Evolutionary conservation across 2,113 vertebrate species (phyloP), one percentile per base, ranked within the genome.

Genomic region (Epinephelus lanceolatus): DNA sequence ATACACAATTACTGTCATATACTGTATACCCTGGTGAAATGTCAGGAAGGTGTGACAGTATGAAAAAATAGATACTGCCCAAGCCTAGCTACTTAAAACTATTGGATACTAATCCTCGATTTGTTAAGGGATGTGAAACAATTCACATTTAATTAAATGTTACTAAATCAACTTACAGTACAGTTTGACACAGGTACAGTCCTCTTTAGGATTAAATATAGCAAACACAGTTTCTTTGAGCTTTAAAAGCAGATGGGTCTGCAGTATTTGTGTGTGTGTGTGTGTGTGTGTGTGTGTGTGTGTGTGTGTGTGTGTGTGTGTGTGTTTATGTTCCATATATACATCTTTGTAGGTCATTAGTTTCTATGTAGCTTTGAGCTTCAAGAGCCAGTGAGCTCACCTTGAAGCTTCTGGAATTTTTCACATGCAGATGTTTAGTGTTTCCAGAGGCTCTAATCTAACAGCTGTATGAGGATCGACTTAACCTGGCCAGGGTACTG

Each of bases 241-340:
- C 33, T 53, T 67, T 3, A 45, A 27, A 55, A 10, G 18, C 30
- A 55, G 30, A 33, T 4, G 0, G 19, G 15, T 25, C 21, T 63
- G 33, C 49, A 18, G 30, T 11, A 3, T 51, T 4, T 5, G 1
- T 17, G 40, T 30, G 30, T 30, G 30, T 5, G 1, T 17, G 40
- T 51, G 14, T 52, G 71, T 57, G n/a, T n/a, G n/a, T n/a, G n/a
- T n/a, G 40, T 49, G 25, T 51, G 66, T 52, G 47, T 69, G 40
- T 49, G 25, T 51, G 66, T 52, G 47, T 69, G 40, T 49, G 25
- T 5, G 1, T 17, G 40, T 30, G 30, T 30, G 40, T 49, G 25
- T 51, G 66, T 52, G 47, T 69, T 9, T 71, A 21, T 56, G 25
- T 23, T 40, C 5, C 33, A 14, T 21, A 42, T 56, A 14, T 55